Evolutionary conservation across 2,797 vertebrate genomes (phyloP).

Genomic region (Hydrocynus forskahlii): DNA sequence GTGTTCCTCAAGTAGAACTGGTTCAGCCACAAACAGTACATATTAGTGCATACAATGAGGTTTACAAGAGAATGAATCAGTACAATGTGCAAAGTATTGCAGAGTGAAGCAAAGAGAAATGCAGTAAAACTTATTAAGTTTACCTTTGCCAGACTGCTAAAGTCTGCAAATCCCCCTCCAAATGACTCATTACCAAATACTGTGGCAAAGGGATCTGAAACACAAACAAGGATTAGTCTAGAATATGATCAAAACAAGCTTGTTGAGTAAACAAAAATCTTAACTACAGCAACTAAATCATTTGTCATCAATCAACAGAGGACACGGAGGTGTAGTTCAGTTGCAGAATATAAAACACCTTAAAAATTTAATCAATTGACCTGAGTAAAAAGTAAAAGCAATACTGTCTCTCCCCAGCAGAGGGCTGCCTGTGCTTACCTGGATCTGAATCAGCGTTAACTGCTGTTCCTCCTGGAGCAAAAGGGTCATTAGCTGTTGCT

Average conservation of each 20-base stretch:
- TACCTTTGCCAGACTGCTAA: conserved; percentile 92
- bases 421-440: conserved; percentile 75
- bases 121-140: conserved; percentile 38
- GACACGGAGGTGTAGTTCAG: neutral
- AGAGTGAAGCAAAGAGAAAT: neutral
- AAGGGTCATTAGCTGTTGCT: conserved; percentile 87
- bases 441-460: conserved; percentile 84
- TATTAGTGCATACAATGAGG: no score
- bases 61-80: no score
- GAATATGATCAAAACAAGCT: neutral
- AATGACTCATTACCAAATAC: conserved; percentile 94
- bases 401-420: conserved; percentile 14
- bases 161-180: conserved; percentile 93
- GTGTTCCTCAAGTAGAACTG: no score
- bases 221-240: conserved; percentile 58
- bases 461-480: conserved; percentile 93
- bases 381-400: neutral
- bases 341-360: neutral
- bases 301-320: neutral
- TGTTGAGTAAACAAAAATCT: neutral
- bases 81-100: neutral
- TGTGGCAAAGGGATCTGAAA: conserved; percentile 91
- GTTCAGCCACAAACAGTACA: no score
- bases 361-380: neutral
- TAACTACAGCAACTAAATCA: neutral